Conservation (phyloP, 2,888 invertebrate genomes). For the Campoletis raptor region DNA sequence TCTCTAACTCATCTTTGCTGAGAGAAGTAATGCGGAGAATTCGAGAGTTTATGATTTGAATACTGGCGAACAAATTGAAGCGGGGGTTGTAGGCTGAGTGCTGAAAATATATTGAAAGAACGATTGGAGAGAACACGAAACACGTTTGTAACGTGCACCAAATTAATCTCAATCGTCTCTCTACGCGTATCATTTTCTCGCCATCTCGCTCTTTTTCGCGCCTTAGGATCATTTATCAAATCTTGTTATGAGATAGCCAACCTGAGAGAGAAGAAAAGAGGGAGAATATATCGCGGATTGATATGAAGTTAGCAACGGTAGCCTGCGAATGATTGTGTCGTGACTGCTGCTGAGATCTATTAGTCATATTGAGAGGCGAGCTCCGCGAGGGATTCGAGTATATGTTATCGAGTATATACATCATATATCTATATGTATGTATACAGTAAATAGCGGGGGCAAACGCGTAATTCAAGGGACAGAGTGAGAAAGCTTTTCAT, state of each 20-base stretch:
- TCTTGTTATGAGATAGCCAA: constrained; percentile 76
- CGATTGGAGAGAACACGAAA: constrained; percentile 62
- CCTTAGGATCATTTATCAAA: constrained; percentile 82
- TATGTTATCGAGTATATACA: constrained; percentile 17
- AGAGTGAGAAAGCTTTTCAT: constrained; percentile 60
- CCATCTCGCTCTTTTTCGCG: constrained; percentile 66
- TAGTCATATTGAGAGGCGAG: constrained; percentile 75
- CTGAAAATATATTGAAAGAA: constrained; percentile 65
- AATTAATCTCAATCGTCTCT: constrained; percentile 83
- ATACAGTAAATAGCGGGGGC: constrained; percentile 55
- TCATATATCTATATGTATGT: constrained; percentile 20
- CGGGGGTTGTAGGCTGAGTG: constrained; percentile 12
- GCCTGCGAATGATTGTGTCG: constrained; percentile 81
- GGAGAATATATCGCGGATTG: constrained; percentile 76
- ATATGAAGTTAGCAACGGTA: constrained; percentile 82
- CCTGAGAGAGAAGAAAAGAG: constrained; percentile 51
- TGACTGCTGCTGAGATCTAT: constrained; percentile 80
- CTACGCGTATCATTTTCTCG: constrained; percentile 35
- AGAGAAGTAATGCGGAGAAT: constrained; percentile 9
- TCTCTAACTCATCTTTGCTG: constrained; percentile 34
- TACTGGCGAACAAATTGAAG: not conserved
- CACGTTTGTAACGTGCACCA: constrained; percentile 63
- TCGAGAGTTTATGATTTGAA: constrained; percentile 35
- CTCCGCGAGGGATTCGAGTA: constrained; percentile 54
- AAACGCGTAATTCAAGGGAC: constrained; percentile 37